Evolutionary conservation across 1,140 invertebrate species (phyloP).

Genomic region (Drosophila truncata): DNA sequence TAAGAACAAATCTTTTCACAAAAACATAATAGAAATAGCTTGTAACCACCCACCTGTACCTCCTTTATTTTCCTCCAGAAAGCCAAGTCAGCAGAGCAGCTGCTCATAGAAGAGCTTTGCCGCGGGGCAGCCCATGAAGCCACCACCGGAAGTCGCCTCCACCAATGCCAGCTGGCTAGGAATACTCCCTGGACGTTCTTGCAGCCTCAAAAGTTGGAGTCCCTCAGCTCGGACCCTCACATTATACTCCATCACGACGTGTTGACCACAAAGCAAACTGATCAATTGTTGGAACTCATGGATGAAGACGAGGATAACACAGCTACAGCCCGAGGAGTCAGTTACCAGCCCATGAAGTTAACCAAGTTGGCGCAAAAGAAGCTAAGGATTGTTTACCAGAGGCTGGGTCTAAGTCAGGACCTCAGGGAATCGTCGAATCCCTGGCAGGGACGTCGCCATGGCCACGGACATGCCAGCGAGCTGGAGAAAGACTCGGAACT

Average conservation of each 20-base stretch:
- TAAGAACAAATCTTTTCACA: not conserved
- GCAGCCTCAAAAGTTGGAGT: constrained; percentile 93
- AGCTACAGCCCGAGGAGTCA: not conserved
- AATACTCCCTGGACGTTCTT: constrained; percentile 91
- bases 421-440: not conserved
- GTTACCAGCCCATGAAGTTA: constrained; percentile 35
- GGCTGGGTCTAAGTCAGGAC: constrained; percentile 47
- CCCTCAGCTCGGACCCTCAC: constrained; percentile 93
- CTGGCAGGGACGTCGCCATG: constrained; percentile 68
- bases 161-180: constrained; percentile 42
- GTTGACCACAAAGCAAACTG: constrained; percentile 85
- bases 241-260: constrained; percentile 96
- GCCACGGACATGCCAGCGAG: constrained; percentile 61
- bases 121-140: constrained; percentile 40
- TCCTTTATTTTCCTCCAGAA: constrained; percentile 2
- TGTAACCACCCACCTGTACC: not conserved
- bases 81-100: constrained; percentile 53
- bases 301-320: constrained; percentile 31
- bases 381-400: constrained; percentile 21
- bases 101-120: constrained; percentile 69
- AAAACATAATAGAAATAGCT: not conserved
- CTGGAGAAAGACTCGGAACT: constrained; percentile 15
- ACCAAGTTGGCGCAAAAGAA: constrained; percentile 41
- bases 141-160: constrained; percentile 29
- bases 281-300: constrained; percentile 40